These are phyloP conservation scores for Drosophila auraria DNA, from an alignment of 1,140 invertebrate genomes.

Conservation along the genomic window DNA sequence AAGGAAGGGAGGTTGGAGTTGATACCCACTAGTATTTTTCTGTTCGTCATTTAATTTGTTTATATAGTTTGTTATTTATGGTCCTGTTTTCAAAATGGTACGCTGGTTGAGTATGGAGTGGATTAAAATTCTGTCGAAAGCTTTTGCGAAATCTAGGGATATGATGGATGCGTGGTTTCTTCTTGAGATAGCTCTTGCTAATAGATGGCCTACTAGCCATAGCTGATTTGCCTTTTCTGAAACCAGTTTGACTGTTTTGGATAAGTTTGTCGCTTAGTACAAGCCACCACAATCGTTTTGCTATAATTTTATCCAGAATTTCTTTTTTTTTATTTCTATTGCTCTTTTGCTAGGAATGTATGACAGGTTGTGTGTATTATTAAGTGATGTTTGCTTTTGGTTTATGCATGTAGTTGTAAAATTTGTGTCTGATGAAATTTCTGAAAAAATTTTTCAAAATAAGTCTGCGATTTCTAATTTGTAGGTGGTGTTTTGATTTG, in stretches of 20 bases:
- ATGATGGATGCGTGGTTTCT: constrained; percentile 1
- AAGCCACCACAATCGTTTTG: too few species aligned
- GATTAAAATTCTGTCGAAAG: constrained; percentile 2
- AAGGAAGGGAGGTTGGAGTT: constrained; percentile 7
- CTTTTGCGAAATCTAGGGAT: constrained; percentile 1
- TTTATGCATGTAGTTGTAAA: neutral
- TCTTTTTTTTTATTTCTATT: constrained; percentile 37
- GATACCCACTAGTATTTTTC: constrained; percentile 21
- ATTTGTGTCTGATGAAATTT: too few species aligned
- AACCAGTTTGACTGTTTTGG: too few species aligned
- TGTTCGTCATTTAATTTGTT: constrained; percentile 17
- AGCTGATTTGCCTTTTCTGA: too few species aligned
- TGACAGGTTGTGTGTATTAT: constrained; percentile 1
- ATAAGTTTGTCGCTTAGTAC: too few species aligned
- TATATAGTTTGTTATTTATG: constrained; percentile 3
- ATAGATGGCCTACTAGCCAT: neutral
- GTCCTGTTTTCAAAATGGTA: neutral
- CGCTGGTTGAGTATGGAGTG: constrained; percentile 4
- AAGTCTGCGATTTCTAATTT: too few species aligned
- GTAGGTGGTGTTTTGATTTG: too few species aligned
- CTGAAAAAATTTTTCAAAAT: too few species aligned
- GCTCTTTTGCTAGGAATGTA: constrained; percentile 29
- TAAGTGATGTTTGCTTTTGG: too few species aligned
- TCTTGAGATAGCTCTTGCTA: neutral
- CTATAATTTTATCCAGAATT: too few species aligned